Evolutionary conservation across 2,113 vertebrate species (phyloP).

Genomic region (Cryptomyrus ogoouensis): DNA sequence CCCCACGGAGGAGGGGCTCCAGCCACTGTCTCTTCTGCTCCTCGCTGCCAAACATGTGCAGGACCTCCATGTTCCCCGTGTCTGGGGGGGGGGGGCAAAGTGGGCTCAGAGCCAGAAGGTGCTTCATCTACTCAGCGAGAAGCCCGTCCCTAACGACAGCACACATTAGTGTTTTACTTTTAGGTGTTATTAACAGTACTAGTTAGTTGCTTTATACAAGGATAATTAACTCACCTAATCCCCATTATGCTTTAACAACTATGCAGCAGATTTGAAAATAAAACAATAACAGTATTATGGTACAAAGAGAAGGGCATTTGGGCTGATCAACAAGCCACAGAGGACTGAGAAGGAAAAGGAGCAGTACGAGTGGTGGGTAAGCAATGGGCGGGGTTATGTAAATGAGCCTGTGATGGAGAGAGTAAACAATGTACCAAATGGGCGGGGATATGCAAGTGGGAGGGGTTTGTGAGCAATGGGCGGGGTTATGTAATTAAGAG

Average conservation of each 20-base stretch:
- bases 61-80: constrained; percentile 89
- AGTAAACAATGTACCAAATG: background rate
- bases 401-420: background rate
- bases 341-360: background rate
- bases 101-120: background rate
- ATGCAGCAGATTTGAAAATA: background rate
- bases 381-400: background rate
- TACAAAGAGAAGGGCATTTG: background rate
- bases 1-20: constrained; percentile 79
- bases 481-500: background rate
- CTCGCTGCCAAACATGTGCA: constrained; percentile 82
- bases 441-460: background rate
- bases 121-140: background rate
- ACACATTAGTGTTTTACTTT: background rate
- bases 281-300: background rate
- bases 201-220: background rate
- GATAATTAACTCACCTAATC: background rate
- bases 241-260: background rate
- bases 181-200: background rate
- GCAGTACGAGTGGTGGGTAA: background rate
- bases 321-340: background rate
- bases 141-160: background rate
- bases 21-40: constrained; percentile 84
- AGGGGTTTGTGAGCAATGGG: background rate
- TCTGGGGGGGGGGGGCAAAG: constrained; percentile 62